A percentile compares a stretch with the other conserved stretches of the same genome.
phyloP scores from a whole-genome alignment of 2,888 invertebrate genomes.

The Cantharis nigra region DNA sequence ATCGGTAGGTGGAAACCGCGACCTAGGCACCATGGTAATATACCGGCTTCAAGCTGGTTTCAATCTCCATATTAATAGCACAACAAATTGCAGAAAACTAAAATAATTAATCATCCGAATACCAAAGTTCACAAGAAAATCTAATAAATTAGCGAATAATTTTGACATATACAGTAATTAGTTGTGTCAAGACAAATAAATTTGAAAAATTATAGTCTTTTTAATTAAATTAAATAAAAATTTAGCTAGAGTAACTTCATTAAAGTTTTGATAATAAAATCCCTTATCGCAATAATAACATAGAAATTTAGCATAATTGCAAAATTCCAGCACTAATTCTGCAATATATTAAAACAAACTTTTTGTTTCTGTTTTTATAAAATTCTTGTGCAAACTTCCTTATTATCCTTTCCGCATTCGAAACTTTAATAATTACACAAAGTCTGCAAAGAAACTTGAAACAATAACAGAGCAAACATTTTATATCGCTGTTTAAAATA shows the following conservation, averaged over 20 bases:
- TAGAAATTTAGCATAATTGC: conserved; percentile 11
- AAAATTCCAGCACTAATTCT: conserved; percentile 20
- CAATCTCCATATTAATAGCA: neutral
- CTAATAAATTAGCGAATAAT: neutral
- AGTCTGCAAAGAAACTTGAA: conserved; percentile 35
- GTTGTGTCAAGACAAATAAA: neutral
- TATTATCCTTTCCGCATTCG: conserved; percentile 36
- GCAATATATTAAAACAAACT: conserved; percentile 20
- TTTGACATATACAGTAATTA: neutral
- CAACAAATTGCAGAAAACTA: neutral
- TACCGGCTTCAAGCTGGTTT: neutral
- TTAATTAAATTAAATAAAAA: neutral
- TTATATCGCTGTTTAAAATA: conserved; percentile 48
- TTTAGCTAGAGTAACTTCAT: neutral
- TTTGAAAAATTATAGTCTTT: neutral
- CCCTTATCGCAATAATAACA: neutral
- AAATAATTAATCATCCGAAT: neutral
- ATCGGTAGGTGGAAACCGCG: neutral
- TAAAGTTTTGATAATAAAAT: neutral
- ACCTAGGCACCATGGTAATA: neutral
- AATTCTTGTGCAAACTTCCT: conserved; percentile 22
- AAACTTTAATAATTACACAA: conserved; percentile 39
- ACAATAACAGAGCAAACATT: conserved; percentile 44
- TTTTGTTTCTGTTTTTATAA: conserved; percentile 18
- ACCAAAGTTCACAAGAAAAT: neutral